Evolutionary conservation across 2,113 vertebrate species (phyloP).

Genomic region (Symphodus melops): DNA sequence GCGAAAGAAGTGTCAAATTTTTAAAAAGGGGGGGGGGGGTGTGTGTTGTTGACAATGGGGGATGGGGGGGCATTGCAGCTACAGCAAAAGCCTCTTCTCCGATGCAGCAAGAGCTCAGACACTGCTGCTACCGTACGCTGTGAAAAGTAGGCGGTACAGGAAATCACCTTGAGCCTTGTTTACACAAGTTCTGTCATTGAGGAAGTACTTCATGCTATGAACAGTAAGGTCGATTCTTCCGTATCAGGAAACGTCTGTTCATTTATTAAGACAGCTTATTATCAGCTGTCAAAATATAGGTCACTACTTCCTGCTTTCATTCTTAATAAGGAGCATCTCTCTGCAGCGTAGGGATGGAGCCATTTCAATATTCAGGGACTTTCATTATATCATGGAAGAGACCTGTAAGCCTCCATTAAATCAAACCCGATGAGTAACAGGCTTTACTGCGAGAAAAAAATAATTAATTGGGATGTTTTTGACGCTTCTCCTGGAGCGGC

Average conservation of each 20-base stretch:
- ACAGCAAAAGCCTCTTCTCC: background rate
- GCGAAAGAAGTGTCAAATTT: conserved; percentile 35
- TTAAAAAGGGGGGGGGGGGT: conserved; percentile 15
- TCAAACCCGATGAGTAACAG: too few relatives aligned
- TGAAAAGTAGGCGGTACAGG: background rate
- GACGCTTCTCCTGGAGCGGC: too few relatives aligned
- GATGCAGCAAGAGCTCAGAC: background rate
- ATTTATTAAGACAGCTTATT: background rate
- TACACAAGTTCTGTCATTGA: background rate
- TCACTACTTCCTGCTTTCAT: background rate
- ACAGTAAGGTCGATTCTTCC: background rate
- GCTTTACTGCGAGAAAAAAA: too few relatives aligned
- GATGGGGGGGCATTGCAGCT: background rate
- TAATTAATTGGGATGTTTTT: too few relatives aligned
- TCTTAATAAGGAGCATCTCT: background rate
- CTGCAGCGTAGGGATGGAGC: background rate
- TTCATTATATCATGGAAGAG: too few relatives aligned
- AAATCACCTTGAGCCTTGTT: conserved; percentile 27
- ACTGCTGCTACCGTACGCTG: background rate
- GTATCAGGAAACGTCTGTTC: background rate
- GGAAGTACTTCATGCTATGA: background rate
- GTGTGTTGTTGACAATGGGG: background rate
- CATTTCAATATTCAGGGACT: too few relatives aligned
- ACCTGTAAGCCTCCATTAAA: too few relatives aligned
- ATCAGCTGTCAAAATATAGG: background rate